A percentile compares a stretch with the other conserved stretches of the same genome.
Evolutionary conservation across 2,797 vertebrate genomes (phyloP).

Genomic region (Kryptopterus vitreolus): DNA sequence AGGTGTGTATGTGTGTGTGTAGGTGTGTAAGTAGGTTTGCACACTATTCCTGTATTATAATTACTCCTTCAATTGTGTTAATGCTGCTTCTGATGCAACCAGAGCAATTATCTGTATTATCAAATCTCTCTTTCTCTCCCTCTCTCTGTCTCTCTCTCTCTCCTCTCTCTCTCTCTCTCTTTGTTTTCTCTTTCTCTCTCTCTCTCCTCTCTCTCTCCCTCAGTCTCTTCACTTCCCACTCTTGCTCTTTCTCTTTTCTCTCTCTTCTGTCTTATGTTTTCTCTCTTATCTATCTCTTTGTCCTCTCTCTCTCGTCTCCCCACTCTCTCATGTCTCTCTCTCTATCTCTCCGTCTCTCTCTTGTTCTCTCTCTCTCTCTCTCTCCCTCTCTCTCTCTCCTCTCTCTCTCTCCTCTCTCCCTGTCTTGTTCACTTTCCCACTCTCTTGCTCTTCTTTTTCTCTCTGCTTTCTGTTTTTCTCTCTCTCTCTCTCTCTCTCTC

Average conservation of each 20-base stretch:
- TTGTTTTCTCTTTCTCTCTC: background rate
- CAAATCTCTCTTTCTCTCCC: background rate
- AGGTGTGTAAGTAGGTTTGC: background rate
- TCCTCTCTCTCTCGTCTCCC: too few relatives aligned
- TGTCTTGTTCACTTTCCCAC: too few relatives aligned
- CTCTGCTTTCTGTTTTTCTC: background rate
- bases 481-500: background rate
- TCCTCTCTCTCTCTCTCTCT: constrained; percentile 12
- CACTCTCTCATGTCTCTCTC: too few relatives aligned
- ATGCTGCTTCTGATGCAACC: constrained; percentile 25
- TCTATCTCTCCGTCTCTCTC: too few relatives aligned
- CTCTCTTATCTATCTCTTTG: too few relatives aligned
- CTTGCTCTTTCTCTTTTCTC: background rate
- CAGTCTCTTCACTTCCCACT: background rate
- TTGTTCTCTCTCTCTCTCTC: too few relatives aligned
- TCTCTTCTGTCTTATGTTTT: background rate
- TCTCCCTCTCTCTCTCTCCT: too few relatives aligned
- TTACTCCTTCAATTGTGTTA: constrained; percentile 26
- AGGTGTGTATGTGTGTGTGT: background rate
- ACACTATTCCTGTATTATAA: background rate
- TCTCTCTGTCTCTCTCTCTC: background rate
- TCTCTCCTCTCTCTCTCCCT: background rate
- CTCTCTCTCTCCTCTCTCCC: too few relatives aligned
- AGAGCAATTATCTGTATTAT: constrained; percentile 14
- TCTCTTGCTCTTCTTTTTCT: too few relatives aligned